These are phyloP conservation scores for Macquaria ambigua DNA, from an alignment of 2,113 vertebrate genomes.

Conservation along the genomic window DNA sequence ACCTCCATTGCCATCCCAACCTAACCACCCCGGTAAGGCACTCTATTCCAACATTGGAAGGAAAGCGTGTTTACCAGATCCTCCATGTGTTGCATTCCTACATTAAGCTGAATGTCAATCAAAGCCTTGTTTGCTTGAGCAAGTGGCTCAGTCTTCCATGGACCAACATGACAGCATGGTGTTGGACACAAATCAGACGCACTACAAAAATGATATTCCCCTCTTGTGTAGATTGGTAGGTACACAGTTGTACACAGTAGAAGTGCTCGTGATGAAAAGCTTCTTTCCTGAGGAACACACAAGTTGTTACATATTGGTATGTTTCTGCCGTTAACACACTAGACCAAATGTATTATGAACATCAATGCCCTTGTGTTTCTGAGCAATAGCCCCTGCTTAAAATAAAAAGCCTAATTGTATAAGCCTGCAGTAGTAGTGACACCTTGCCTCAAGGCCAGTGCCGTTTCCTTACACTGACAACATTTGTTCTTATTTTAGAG, in stretches of 20 bases:
- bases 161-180: conserved; percentile 37
- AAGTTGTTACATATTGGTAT: not conserved
- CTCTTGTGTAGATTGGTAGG: conserved; percentile 4
- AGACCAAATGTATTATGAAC: not conserved
- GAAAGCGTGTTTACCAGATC: conserved; percentile 56
- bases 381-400: not conserved
- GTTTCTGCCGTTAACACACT: conserved; percentile 11
- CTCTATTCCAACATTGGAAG: conserved; percentile 49
- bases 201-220: not conserved
- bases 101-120: conserved; percentile 61
- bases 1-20: conserved; percentile 40
- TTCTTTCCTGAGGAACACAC: not conserved
- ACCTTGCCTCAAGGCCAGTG: conserved; percentile 29
- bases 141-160: conserved; percentile 2
- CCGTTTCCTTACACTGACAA: conserved; percentile 10
- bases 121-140: conserved; percentile 47
- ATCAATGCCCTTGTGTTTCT: not conserved
- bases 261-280: not conserved
- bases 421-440: conserved; percentile 12
- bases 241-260: not conserved
- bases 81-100: conserved; percentile 53
- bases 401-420: conserved; percentile 11
- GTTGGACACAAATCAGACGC: conserved; percentile 38
- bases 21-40: conserved; percentile 17
- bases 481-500: conserved; percentile 36